A percentile compares a stretch with the other conserved stretches of the same genome.
These are phyloP conservation scores for Drosophila equinoxialis DNA, from an alignment of 1,140 invertebrate species.

Conservation along the genomic window DNA sequence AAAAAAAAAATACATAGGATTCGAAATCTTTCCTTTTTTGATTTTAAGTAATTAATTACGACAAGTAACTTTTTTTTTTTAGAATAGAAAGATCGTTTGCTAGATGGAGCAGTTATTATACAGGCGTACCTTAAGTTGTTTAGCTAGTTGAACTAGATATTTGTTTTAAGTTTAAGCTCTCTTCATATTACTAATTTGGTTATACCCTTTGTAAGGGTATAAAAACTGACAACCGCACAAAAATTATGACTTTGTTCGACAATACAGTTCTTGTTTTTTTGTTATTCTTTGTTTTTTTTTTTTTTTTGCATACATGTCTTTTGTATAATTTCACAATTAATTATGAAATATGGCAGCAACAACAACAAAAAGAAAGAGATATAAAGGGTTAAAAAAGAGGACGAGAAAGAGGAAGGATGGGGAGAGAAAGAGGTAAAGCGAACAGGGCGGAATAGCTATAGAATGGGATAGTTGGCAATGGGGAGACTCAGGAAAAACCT, in stretches of 20 bases:
- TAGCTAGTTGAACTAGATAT: too few species aligned
- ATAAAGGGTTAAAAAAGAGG: background rate
- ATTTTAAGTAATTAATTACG: too few species aligned
- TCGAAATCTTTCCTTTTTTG: too few species aligned
- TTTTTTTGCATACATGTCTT: constrained; percentile 63
- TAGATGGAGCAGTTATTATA: too few species aligned
- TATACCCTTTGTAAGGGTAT: constrained; percentile 25
- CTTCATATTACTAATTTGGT: background rate
- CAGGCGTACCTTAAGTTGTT: too few species aligned
- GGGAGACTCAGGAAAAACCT: constrained; percentile 6
- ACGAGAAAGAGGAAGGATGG: background rate
- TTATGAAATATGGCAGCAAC: constrained; percentile 68
- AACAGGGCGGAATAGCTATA: constrained; percentile 34
- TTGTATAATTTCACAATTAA: constrained; percentile 79
- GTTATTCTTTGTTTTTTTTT: constrained; percentile 37
- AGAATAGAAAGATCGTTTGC: too few species aligned
- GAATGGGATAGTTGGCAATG: constrained; percentile 21
- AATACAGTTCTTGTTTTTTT: constrained; percentile 23
- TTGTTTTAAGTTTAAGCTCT: too few species aligned
- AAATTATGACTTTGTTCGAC: constrained; percentile 53
- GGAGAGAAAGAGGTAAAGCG: constrained; percentile 13
- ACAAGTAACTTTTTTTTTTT: too few species aligned
- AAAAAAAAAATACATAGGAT: too few species aligned
- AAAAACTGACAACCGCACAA: constrained; percentile 50
- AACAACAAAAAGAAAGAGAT: constrained; percentile 9